Percentiles rank a stretch among this genome's conserved stretches.
phyloP scores from a whole-genome alignment of 1,140 invertebrate genomes.

The Gonatopus flavifemur region DNA sequence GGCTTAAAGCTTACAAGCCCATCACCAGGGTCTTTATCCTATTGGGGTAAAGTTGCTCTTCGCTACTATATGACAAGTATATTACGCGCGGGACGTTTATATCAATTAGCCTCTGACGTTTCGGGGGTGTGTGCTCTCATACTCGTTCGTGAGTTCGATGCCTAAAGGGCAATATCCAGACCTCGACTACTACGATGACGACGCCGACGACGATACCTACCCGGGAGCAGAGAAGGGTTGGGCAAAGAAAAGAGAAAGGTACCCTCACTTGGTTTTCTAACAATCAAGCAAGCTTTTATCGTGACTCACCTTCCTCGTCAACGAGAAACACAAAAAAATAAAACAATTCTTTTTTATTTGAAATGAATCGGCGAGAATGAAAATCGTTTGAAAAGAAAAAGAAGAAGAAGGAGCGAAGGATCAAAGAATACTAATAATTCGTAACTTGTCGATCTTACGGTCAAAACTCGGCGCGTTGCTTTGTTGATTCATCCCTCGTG shows the following conservation, averaged over 20 bases:
- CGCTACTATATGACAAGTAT: constrained; percentile 54
- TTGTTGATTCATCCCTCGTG: no score
- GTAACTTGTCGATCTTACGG: no score
- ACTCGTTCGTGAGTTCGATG: constrained; percentile 22
- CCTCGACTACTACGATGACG: no score
- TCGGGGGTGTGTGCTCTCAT: constrained; percentile 44
- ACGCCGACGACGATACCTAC: constrained; percentile 16
- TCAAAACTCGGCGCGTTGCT: no score
- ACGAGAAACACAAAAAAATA: not conserved
- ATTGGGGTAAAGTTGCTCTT: no score
- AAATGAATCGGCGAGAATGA: no score
- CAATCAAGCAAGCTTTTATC: no score
- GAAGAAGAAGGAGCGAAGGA: not conserved
- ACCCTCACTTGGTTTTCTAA: no score
- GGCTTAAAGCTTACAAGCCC: constrained; percentile 38
- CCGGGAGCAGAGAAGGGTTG: not conserved
- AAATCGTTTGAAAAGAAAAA: constrained; percentile 13
- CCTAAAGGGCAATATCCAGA: constrained; percentile 36
- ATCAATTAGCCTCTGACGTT: constrained; percentile 52
- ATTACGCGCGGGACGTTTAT: constrained; percentile 53
- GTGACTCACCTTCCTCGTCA: no score
- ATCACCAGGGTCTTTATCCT: no score
- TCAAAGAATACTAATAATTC: no score
- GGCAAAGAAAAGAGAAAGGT: no score
- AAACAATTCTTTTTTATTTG: not conserved